phyloP scores from a whole-genome alignment of 2,113 vertebrate species.

The Petrocephalus microphthalmus region DNA sequence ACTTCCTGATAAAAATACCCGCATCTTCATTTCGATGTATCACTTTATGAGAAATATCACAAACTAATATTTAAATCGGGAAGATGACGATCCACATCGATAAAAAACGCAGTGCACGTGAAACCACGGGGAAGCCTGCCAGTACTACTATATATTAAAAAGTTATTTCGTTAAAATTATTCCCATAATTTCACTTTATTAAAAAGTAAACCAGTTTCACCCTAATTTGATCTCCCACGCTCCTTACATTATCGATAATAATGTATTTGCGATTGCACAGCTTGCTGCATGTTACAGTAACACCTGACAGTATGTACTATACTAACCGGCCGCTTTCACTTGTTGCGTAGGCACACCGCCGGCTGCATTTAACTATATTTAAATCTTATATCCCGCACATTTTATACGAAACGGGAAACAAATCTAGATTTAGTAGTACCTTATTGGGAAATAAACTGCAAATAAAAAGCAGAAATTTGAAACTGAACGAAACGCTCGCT shows the following conservation, averaged over 20 bases:
- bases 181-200: background rate
- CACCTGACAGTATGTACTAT: background rate
- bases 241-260: background rate
- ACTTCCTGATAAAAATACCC: background rate
- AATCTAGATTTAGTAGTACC: background rate
- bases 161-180: background rate
- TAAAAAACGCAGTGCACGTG: background rate
- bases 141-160: background rate
- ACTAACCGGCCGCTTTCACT: background rate
- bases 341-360: background rate
- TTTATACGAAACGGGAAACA: background rate
- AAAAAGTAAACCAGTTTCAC: background rate
- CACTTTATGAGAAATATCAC: background rate
- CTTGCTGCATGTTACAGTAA: background rate
- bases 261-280: background rate
- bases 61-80: background rate
- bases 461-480: background rate
- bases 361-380: background rate
- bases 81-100: background rate
- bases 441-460: background rate
- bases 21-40: background rate
- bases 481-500: background rate
- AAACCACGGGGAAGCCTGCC: background rate
- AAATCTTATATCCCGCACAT: background rate
- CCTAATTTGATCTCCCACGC: background rate